Evolutionary conservation across 2,797 vertebrate species (phyloP), one percentile per base, ranked within the genome.

Genomic region (Acipenser ruthenus): DNA sequence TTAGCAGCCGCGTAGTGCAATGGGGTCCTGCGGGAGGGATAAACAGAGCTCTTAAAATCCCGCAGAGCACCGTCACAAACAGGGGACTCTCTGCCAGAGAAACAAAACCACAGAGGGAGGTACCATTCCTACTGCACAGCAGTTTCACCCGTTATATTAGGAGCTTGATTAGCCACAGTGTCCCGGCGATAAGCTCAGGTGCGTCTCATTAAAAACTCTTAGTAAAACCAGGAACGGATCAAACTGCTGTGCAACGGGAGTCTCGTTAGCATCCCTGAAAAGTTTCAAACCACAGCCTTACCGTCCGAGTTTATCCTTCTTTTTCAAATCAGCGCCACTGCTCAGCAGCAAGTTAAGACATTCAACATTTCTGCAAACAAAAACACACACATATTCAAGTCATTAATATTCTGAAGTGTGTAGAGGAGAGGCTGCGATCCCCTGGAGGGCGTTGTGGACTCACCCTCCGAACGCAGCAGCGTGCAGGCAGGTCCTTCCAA

Each of bases 301-400:
- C 96, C 96, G 95, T 88, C 94, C 95, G 74, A 95, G 92, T 73
- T 93, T 91, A 86, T 98, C 96, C 84, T 90, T 93, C 85, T 92
- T 94, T 82, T 91, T 95, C 84, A 97, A 84, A 85, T 95, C 93
- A 69, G 95, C 95, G 82, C 95, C 94, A 70, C 93, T 97, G 89
- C 93, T 96, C 87, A 97, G 90, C 79, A 98, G 93, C 91, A 96
- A 89, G 84, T 97, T 96, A 89, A 98, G 93, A 96, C 96, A 98
- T 91, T 98, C 95, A 86, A 97, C 91, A 67, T 95, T 97, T 87
- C 96, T 98, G 77, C 1, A 15, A 69, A 37, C 11, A 70, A 51
- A 18, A 18, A 12, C 18, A 13, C 9, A 49, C 13, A 18, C 15
- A 18, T 18, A 18, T 18, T 18, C 15, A 18, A 18, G 18, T 18